Evolutionary conservation across 2,113 vertebrate genomes (phyloP), one percentile per base, ranked within the genome.

Genomic region (Neodon shergylaensis): DNA sequence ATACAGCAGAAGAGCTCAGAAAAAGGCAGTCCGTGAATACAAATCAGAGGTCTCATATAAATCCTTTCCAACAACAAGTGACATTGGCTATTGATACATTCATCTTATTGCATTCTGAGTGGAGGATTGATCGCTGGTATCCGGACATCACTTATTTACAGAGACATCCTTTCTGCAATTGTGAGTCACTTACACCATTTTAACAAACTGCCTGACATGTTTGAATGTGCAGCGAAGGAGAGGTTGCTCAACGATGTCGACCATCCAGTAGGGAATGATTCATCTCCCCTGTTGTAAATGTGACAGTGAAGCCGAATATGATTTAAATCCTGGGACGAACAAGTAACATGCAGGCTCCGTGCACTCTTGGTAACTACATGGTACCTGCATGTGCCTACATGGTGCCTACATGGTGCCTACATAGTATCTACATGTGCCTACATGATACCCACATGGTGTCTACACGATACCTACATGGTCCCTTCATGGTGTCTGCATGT

Each of bases 21-120:
- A 83, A 96, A 97, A 95, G n/a, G 91, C 90, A 77, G 63, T 52
- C 11, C 0, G 6, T 92, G 93, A 98, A 96, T 97, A 95, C 61
- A 94, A 96, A 97, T 96, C 70, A 94, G 95, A 88, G 61, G 66
- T 81, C 89, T 84, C 70, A 17, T 74, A 28, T 84, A 90, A 94
- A 94, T 82, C 63, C 21, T 84, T 93, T 94, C 49, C 33, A 82
- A 81, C 68, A 89, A 89, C 68, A 92, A 90, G 90, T 93, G 78
- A 74, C 79, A 68, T 24, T 89, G 87, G 79, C 83, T 72, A 86
- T 63, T 95, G 94, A 96, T 88, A 44, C 52, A 92, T 66, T 94
- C 83, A 76, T 96, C 39, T 96, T 88, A 58, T 13, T 90, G 66
- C 39, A 74, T 92, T 90, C 42, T 16, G 44, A 78, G 33, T 1